Evolutionary conservation across 2,888 invertebrate species (phyloP).

Genomic region (Creontiades dilutus): DNA sequence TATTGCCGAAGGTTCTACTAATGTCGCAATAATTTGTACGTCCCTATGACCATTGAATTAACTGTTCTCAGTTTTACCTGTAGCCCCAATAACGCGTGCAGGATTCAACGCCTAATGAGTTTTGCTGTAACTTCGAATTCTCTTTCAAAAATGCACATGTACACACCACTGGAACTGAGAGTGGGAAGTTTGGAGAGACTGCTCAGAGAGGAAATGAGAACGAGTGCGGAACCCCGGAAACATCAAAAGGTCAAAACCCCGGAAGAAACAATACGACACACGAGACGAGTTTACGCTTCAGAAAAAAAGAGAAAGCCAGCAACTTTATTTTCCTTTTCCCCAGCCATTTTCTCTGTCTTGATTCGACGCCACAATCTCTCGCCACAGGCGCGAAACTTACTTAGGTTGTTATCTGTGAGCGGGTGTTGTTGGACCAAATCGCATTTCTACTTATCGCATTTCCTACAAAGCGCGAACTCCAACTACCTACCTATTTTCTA

Average conservation of each 20-base stretch:
- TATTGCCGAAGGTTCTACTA: too few species aligned
- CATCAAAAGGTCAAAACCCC: not conserved
- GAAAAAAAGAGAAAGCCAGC: not conserved
- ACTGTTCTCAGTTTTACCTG: too few species aligned
- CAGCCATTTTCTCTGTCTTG: not conserved
- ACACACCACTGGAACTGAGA: too few species aligned
- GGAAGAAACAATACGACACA: not conserved
- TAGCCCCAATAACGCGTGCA: too few species aligned
- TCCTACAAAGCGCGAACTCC: slow-evolving; percentile 10
- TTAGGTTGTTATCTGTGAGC: slow-evolving; percentile 56
- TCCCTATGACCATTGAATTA: too few species aligned
- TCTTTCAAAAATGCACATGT: too few species aligned
- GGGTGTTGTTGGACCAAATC: slow-evolving; percentile 55
- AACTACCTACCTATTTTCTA: not conserved
- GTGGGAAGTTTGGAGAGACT: too few species aligned
- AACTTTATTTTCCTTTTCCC: slow-evolving; percentile 2
- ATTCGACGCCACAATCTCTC: slow-evolving; percentile 29
- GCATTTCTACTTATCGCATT: slow-evolving; percentile 57
- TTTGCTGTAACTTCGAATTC: too few species aligned
- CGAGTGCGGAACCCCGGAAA: not conserved
- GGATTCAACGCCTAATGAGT: too few species aligned
- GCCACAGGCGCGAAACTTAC: slow-evolving; percentile 56
- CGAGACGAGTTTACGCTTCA: not conserved
- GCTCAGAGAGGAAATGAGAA: not conserved
- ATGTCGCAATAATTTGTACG: too few species aligned